Evolutionary conservation across 2,797 vertebrate species (phyloP).

Genomic region (Mus minutoides): DNA sequence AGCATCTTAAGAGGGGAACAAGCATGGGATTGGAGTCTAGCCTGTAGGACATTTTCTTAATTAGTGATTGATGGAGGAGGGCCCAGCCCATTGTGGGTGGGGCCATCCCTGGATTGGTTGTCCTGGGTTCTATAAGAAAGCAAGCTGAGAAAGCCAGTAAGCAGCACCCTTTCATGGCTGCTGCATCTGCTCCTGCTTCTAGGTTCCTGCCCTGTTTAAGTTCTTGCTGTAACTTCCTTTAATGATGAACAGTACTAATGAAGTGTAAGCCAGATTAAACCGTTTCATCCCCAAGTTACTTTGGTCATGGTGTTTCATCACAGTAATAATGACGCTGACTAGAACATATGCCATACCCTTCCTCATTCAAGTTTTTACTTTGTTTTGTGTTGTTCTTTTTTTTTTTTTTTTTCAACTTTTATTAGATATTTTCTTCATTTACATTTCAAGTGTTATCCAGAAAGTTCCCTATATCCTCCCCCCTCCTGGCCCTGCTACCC

Average conservation of each 20-base stretch:
- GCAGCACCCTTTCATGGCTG: not conserved
- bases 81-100: not conserved
- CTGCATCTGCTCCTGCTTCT: not conserved
- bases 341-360: not conserved
- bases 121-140: not conserved
- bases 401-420: too few species aligned
- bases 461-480: too few species aligned
- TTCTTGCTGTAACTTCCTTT: not conserved
- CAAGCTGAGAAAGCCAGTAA: not conserved
- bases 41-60: not conserved
- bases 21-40: not conserved
- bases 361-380: not conserved
- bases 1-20: not conserved
- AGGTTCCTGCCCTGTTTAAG: not conserved
- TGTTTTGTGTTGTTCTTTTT: not conserved
- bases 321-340: not conserved
- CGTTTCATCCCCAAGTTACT: not conserved
- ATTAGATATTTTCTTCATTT: too few species aligned
- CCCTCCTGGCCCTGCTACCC: too few species aligned
- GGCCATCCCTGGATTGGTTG: not conserved
- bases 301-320: not conserved
- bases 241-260: not conserved
- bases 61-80: not conserved
- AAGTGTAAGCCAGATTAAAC: not conserved
- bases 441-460: too few species aligned